Base-by-base conservation (phyloP, 2,888 invertebrate species). In the Tenthredo amoena region DNA sequence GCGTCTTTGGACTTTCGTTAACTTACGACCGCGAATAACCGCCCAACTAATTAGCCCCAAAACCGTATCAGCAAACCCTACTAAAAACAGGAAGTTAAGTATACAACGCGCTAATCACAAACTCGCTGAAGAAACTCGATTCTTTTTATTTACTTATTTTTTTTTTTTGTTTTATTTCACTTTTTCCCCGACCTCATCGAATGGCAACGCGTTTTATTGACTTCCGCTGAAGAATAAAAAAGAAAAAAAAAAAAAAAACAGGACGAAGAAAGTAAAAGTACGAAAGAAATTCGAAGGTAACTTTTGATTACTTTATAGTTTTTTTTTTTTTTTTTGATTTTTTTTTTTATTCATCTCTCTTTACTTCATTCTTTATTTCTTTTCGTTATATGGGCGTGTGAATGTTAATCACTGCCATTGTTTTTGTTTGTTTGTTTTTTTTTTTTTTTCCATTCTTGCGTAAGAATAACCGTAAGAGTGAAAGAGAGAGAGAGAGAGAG, bases 1-100 rank as follows among this genome's bases (percentile, higher is more conserved):
- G 55, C 55, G 62, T 81, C 81, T 81, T 62, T 10, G 62, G 81
- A 81, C 81, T 81, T 81, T 81, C 21, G 81, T 31, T n/a, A 31
- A 55, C 31, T 55, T 34, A 77, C 55, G 31, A 55, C 55, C 77
- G 55, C 72, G 43, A 74, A 74, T 74, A 74, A 43, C 43, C 72
- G 43, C 43, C 40, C 26, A 81, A 81, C 81, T 81, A 81, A 81
- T 81, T 81, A 81, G 31, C 40, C 58, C 62, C 62, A 15, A 50
- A 55, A 77, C 50, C 26, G 37, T 76, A 76, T 47, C 26, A 26
- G 15, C 76, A 50, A 47, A 76, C 43, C 26, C 62, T 62, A n/a
- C 21, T 74, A 74, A 74, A 40, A 74, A 74, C 72, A 21, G 43
- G 40, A 74, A 74, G n/a, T 47, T 15, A 15, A 15, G 15, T 47